A percentile compares a stretch with the other conserved stretches of the same genome.
Conservation (phyloP, 1,140 invertebrate genomes). For the Trichonephila clavata region DNA sequence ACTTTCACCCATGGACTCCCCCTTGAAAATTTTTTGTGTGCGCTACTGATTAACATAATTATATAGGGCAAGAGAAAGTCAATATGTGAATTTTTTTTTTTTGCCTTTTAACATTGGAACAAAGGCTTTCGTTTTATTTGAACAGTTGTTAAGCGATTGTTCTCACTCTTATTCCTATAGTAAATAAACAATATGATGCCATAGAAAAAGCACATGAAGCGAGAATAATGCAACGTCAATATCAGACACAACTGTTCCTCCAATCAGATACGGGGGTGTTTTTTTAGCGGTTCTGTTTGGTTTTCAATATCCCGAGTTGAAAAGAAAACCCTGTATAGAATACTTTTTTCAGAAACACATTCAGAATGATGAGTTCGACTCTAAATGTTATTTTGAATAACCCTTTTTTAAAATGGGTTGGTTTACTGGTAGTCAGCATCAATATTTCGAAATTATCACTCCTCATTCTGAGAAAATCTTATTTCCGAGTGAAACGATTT, state of each 20-base stretch:
- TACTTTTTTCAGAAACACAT: too few relatives aligned
- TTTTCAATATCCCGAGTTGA: not conserved
- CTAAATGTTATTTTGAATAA: not conserved
- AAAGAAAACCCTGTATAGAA: too few relatives aligned
- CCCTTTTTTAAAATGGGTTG: constrained; percentile 18
- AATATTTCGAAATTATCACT: not conserved
- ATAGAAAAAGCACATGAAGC: not conserved
- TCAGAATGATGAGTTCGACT: not conserved
- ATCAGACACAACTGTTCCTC: not conserved
- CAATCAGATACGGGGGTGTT: not conserved
- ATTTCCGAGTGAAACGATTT: not conserved
- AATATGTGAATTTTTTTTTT: not conserved
- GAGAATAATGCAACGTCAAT: not conserved
- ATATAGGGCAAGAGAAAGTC: too few relatives aligned
- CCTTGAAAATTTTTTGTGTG: too few relatives aligned
- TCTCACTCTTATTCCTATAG: not conserved
- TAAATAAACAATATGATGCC: too few relatives aligned
- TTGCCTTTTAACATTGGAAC: not conserved
- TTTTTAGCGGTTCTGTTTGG: not conserved
- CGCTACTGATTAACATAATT: too few relatives aligned
- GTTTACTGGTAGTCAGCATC: not conserved
- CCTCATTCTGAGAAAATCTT: not conserved
- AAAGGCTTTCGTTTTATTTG: not conserved
- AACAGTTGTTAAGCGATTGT: not conserved
- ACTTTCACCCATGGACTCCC: too few relatives aligned